phyloP scores from a whole-genome alignment of 1,140 invertebrate genomes.

The Argopecten irradians region DNA sequence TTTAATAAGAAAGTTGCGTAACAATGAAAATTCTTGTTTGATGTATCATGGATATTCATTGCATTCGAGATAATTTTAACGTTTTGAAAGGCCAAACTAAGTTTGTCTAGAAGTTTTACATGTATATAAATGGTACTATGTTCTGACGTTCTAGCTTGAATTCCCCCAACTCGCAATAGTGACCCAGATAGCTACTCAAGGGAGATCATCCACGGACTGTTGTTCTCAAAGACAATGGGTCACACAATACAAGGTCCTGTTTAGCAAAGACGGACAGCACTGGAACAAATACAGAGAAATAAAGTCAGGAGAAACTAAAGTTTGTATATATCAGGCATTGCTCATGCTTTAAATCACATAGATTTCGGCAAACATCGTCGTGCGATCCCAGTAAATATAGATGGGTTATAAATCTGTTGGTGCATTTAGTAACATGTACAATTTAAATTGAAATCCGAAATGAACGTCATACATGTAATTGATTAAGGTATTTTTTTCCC shows the following conservation, averaged over 20 bases:
- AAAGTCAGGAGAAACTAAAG: constrained; percentile 30
- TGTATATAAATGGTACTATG: not conserved
- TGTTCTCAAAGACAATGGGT: constrained; percentile 45
- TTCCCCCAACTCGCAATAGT: constrained; percentile 35
- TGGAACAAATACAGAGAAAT: constrained; percentile 47
- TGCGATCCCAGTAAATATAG: not conserved
- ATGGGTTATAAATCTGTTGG: not conserved
- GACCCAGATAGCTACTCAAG: constrained; percentile 28
- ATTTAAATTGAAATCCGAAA: constrained; percentile 10
- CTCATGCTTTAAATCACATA: not conserved
- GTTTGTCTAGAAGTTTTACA: not conserved
- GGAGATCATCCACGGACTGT: constrained; percentile 33
- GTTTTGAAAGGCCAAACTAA: not conserved
- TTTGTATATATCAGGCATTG: not conserved
- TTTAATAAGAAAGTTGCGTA: too few relatives aligned
- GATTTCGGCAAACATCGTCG: not conserved
- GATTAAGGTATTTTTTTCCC: too few relatives aligned
- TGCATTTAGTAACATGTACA: not conserved
- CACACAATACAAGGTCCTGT: constrained; percentile 32
- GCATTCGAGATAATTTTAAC: too few relatives aligned
- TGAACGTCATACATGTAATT: not conserved
- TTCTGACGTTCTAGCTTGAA: constrained; percentile 26
- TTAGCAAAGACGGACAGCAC: constrained; percentile 37
- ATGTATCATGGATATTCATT: too few relatives aligned
- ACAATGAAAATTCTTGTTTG: too few relatives aligned